These are phyloP conservation scores for Chinchilla lanigera DNA, from an alignment of 2,113 vertebrate genomes.

Conservation along the genomic window DNA sequence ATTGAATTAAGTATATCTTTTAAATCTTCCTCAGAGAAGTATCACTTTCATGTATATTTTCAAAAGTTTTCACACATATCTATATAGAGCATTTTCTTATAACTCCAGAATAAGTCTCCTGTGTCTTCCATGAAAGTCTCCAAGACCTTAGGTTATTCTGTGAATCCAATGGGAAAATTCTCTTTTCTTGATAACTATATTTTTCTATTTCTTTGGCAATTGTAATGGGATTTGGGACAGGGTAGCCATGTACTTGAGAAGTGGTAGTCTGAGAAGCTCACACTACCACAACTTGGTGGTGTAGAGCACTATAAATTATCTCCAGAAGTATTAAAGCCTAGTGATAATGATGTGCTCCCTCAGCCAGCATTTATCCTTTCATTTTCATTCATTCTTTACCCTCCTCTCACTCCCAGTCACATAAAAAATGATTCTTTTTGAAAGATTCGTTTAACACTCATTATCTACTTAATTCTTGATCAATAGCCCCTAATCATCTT, in stretches of 20 bases:
- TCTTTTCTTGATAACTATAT: neutral
- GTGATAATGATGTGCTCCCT: neutral
- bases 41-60: neutral
- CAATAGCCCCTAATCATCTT: neutral
- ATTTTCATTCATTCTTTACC: neutral
- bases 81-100: neutral
- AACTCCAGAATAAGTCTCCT: neutral
- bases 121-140: neutral
- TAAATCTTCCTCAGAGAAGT: neutral
- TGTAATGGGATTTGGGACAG: neutral
- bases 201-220: neutral
- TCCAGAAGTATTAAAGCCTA: neutral
- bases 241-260: no score
- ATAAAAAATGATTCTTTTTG: neutral
- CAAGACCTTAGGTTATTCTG: neutral
- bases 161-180: neutral
- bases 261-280: neutral
- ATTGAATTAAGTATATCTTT: neutral
- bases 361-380: neutral
- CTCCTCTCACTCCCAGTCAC: neutral
- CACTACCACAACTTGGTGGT: no score
- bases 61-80: neutral
- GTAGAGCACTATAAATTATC: fast-evolving
- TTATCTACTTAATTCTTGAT: neutral
- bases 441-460: neutral